A percentile compares a stretch with the other conserved stretches of the same genome.
These are phyloP conservation scores for Myiozetetes cayanensis DNA, from an alignment of 2,113 vertebrate species.

Conservation along the genomic window DNA sequence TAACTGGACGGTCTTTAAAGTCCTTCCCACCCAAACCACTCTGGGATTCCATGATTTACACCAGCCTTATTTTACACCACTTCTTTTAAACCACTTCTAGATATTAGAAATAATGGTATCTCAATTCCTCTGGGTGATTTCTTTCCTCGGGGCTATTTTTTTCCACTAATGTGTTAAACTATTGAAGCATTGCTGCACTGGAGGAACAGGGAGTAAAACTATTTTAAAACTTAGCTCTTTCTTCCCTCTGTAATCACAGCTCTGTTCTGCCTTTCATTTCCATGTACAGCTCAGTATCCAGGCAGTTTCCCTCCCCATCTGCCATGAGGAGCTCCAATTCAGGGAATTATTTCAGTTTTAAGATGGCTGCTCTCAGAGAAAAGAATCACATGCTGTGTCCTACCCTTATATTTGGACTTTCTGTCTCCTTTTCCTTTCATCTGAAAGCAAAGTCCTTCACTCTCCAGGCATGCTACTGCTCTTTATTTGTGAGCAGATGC, in stretches of 20 bases:
- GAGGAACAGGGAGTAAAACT: not conserved
- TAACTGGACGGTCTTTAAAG: not conserved
- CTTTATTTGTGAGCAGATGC: not conserved
- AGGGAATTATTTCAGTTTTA: not conserved
- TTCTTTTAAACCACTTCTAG: not conserved
- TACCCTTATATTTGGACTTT: not conserved
- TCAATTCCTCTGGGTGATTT: not conserved
- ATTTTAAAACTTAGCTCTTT: not conserved
- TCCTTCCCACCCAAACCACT: not conserved
- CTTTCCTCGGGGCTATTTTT: conserved; percentile 1
- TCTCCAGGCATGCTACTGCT: not conserved
- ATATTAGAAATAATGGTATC: not conserved
- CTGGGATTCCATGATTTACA: not conserved
- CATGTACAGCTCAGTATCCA: not conserved
- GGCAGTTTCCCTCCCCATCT: conserved; percentile 17
- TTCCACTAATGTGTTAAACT: not conserved
- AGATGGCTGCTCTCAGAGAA: not conserved
- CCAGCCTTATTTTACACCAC: not conserved
- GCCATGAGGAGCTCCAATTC: not conserved
- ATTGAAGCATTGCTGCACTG: not conserved
- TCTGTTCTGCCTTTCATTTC: not conserved
- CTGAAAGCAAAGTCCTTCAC: not conserved
- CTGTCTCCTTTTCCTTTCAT: not conserved
- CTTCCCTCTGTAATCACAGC: not conserved
- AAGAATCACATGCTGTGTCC: not conserved